Evolutionary conservation across 2,888 invertebrate species (phyloP), one percentile per base, ranked within the genome.

Genomic region (Amblyjoppa proteus): DNA sequence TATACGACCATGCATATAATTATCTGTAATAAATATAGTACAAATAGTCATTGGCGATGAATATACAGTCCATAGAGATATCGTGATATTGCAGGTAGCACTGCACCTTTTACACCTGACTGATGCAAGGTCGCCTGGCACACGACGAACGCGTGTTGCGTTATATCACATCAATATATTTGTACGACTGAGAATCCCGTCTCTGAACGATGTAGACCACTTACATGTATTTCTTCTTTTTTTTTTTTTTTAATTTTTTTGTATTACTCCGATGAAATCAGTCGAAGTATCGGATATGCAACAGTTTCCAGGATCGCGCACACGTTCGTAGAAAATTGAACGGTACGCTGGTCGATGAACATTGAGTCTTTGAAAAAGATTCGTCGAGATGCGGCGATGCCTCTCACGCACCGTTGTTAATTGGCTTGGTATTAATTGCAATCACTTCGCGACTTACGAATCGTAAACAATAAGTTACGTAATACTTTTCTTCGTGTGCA

Each of bases 71-170:
- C 49, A 66, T 75, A 79, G 76, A 76, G 58, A 75, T 70, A 80
- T 85, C 68, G 71, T 28, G 56, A 77, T 81, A 83, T 45, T 58
- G 73, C 71, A 80, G 38, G 58, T 75, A 76, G 73, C 61, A 77
- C 76, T 85, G 85, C 58, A 85, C 85, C 82, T 83, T 85, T 77
- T 80, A 83, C 80, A 85, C 83, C 86, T 87, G 89, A 88, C 89
- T 87, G 88, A 83, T 86, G 88, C 92, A 92, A 93, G 93, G 93
- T 89, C 92, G 88, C 81, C 90, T 69, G 89, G 91, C 91, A 92
- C 89, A 90, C 88, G 88, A 88, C 88, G 85, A 86, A 89, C 89
- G 90, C 91, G 90, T 93, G 92, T 88, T 88, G 88, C 89, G 91
- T 93, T 93, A 93, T 93, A 91, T 93, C 92, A 93, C 84, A 83